Base-by-base conservation (phyloP, 1,140 invertebrate species). In the Zaprionus ghesquierei region DNA sequence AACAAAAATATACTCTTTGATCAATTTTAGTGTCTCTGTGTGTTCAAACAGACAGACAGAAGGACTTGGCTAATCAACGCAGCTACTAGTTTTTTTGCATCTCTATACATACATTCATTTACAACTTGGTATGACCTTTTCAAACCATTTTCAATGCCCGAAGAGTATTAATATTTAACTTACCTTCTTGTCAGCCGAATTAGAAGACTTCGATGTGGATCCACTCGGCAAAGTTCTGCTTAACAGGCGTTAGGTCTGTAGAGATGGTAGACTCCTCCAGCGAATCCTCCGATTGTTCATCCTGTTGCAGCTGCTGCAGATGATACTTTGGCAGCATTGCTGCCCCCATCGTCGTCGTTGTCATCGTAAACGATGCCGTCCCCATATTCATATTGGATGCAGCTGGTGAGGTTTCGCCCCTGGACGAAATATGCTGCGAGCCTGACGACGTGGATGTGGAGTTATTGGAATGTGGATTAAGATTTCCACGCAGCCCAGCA, bases 251-350 rank as follows among this genome's bases (percentile, higher is more conserved):
- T 82, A 92, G 72, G 93, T 93, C 68, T 93, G 93, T 82, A 92
- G 93, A 79, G 92, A 93, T 69, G 86, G 92, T 54, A 89, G 95
- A 94, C 71, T 95, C 93, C 80, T 97, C 96, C 51, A 97, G 89
- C 3, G 96, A 97, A 90, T 97, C 96, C 90, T 97, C 96, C 5
- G 96, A 97, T 89, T 97, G 97, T 62, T 95, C 95, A 9, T 92
- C 90, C 5, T 33, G 31, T 38, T 33, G 18, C 49, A 79, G 68
- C 49, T 38, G 27, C 51, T 77, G 69, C 6, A 41, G 12, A 9
- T 41, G 15, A 6, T 41, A 31, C 50, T 80, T 81, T 1, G 65
- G 13, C 10, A 64, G 20, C 3, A 15, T 8, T 12, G 74, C 3
- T 4, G 10, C 13, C 12, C 10, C 12, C 12, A n/a, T 41, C 35